A percentile compares a stretch with the other conserved stretches of the same genome.
Conservation (phyloP, 1,140 invertebrate genomes). For the Drosophila erecta region DNA sequence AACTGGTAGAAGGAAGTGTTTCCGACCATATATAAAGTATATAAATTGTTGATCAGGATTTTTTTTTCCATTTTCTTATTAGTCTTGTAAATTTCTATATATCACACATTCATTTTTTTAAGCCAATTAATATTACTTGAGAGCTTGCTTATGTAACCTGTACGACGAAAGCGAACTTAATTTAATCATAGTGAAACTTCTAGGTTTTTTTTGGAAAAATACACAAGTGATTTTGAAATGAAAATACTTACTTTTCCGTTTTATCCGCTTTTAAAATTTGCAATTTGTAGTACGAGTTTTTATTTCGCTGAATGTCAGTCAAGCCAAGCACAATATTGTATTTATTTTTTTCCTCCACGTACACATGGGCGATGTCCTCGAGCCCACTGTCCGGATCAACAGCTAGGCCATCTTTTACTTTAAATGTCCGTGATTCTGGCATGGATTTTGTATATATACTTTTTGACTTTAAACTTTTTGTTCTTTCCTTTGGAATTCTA, state of each 20-base stretch:
- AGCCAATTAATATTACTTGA: no score
- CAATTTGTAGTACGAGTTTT: conserved; percentile 98
- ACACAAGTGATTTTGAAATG: neutral
- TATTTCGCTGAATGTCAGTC: conserved; percentile 93
- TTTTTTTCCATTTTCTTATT: no score
- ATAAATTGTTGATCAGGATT: no score
- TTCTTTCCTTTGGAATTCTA: conserved; percentile 86
- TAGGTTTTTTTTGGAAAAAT: no score
- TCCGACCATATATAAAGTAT: no score
- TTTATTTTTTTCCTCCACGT: conserved; percentile 87
- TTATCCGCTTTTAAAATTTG: conserved; percentile 94
- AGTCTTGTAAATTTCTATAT: no score
- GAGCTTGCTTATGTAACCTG: no score
- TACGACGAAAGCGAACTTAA: no score
- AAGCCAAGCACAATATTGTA: conserved; percentile 92
- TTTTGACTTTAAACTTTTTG: conserved; percentile 87
- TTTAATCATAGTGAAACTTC: no score
- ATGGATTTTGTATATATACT: conserved; percentile 89
- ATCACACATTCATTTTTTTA: no score
- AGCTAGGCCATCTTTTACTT: conserved; percentile 94
- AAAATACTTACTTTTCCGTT: conserved; percentile 85
- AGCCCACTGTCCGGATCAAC: conserved; percentile 95
- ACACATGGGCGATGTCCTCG: conserved; percentile 92
- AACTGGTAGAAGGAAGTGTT: no score
- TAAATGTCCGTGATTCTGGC: conserved; percentile 90